Percentiles rank a stretch among this genome's conserved stretches.
phyloP scores from a whole-genome alignment of 2,113 vertebrate genomes.

The Gallinago undulata region DNA sequence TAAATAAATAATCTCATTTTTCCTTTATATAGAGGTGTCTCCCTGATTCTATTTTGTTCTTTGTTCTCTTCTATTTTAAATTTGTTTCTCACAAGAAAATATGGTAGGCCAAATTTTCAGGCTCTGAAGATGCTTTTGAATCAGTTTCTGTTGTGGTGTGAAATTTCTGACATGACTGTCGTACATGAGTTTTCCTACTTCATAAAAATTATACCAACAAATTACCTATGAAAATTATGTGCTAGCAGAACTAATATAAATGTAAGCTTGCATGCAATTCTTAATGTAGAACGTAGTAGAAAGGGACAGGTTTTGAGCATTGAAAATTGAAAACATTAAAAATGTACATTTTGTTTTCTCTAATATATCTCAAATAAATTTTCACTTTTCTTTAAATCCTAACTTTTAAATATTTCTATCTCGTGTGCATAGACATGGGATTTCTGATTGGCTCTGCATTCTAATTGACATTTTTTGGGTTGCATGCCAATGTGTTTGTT shows the following conservation, averaged over 20 bases:
- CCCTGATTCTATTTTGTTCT: neutral
- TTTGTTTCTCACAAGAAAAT: neutral
- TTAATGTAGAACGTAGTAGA: neutral
- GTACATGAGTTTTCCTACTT: neutral
- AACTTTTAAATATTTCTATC: neutral
- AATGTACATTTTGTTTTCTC: neutral
- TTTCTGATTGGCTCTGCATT: neutral
- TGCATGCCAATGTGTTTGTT: neutral
- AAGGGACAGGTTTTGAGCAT: neutral
- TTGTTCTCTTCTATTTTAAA: neutral
- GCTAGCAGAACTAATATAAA: neutral
- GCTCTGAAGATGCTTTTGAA: neutral
- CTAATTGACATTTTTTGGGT: neutral
- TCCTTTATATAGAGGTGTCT: neutral
- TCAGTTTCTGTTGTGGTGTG: neutral
- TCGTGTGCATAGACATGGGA: neutral
- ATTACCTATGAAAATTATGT: neutral
- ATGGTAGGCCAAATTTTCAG: neutral
- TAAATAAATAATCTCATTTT: neutral
- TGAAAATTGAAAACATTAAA: neutral
- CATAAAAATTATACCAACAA: neutral
- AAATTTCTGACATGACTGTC: neutral
- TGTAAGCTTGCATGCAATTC: neutral
- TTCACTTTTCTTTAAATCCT: neutral
- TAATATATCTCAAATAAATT: neutral